Evolutionary conservation across 2,113 vertebrate species (phyloP).

Genomic region (Oncorhynchus mykiss): DNA sequence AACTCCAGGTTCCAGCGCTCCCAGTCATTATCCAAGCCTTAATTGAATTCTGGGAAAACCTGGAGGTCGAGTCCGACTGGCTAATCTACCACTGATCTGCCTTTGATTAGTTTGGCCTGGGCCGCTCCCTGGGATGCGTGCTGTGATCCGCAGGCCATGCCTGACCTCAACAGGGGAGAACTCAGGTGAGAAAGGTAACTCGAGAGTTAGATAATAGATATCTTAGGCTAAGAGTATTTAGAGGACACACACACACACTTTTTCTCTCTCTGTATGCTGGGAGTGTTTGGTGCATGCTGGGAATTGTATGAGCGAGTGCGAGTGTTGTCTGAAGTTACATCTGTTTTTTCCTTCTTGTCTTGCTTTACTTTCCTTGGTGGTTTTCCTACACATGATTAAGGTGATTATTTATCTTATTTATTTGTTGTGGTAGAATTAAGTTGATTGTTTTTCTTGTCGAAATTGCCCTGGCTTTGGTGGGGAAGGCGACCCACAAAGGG

Average conservation of each 20-base stretch:
- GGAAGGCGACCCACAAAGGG: too few relatives aligned
- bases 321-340: too few relatives aligned
- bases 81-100: constrained; percentile 73
- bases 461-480: too few relatives aligned
- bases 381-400: too few relatives aligned
- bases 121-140: constrained; percentile 41
- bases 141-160: constrained; percentile 51
- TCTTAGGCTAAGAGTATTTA: constrained; percentile 21
- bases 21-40: constrained; percentile 67
- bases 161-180: constrained; percentile 53
- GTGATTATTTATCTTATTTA: too few relatives aligned
- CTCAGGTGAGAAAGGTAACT: constrained; percentile 49
- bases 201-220: background rate
- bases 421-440: too few relatives aligned
- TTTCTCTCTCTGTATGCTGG: too few relatives aligned
- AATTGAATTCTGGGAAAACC: constrained; percentile 71
- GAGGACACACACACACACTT: constrained; percentile 36
- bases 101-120: constrained; percentile 59
- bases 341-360: too few relatives aligned
- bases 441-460: too few relatives aligned
- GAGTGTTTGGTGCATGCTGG: too few relatives aligned
- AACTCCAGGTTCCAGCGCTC: constrained; percentile 46
- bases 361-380: too few relatives aligned
- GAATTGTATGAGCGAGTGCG: too few relatives aligned
- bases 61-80: constrained; percentile 60